These are phyloP conservation scores for Brassicogethes aeneus DNA, from an alignment of 2,888 invertebrate genomes.

Conservation along the genomic window DNA sequence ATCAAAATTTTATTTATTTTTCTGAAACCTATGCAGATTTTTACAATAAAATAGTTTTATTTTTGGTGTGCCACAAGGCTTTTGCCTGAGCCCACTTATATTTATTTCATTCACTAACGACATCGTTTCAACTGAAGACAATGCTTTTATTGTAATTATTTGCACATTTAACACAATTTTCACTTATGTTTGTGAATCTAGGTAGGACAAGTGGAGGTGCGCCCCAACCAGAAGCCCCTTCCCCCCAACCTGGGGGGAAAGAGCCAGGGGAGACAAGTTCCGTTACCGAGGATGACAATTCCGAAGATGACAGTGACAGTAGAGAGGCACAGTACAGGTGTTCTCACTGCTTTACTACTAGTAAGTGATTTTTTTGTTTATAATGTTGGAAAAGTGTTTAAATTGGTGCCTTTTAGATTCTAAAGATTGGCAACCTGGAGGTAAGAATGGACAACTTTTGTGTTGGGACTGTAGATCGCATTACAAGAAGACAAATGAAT, in stretches of 20 bases:
- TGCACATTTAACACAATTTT: too few relatives aligned
- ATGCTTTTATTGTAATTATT: too few relatives aligned
- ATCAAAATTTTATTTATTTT: too few relatives aligned
- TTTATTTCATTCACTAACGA: too few relatives aligned
- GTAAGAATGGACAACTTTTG: constrained; percentile 58
- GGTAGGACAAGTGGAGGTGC: constrained; percentile 26
- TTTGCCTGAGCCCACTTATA: too few relatives aligned
- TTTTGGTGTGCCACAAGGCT: too few relatives aligned
- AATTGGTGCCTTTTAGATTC: constrained; percentile 49
- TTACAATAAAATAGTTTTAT: too few relatives aligned
- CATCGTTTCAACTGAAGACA: too few relatives aligned
- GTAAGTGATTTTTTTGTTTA: constrained; percentile 45
- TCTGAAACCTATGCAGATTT: too few relatives aligned
- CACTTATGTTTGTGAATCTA: too few relatives aligned
- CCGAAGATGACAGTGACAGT: constrained; percentile 92
- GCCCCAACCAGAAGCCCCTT: constrained; percentile 45
- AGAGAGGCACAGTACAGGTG: constrained; percentile 72
- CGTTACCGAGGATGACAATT: constrained; percentile 78
- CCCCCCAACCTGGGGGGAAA: constrained; percentile 46
- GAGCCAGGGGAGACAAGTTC: constrained; percentile 59
- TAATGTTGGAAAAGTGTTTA: too few relatives aligned
- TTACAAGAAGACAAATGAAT: constrained; percentile 69
- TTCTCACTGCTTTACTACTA: constrained; percentile 65
- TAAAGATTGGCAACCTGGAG: constrained; percentile 63
- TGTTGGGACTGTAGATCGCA: constrained; percentile 70